Evolutionary conservation across 1,140 invertebrate species (phyloP).

Genomic region (Ephestia elutella): DNA sequence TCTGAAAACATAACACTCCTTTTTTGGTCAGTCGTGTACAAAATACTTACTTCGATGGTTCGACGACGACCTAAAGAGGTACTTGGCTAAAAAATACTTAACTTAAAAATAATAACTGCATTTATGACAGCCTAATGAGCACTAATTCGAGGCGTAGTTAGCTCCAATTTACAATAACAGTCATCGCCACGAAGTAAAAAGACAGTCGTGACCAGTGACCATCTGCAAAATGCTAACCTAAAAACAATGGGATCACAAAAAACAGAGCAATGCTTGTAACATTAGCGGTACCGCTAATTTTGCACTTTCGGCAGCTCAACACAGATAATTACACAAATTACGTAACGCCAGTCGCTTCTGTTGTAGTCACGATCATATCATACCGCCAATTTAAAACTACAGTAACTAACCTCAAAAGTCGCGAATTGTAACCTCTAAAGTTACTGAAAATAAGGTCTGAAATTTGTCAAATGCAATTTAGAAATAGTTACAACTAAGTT

Average conservation of each 20-base stretch:
- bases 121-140: too few relatives aligned
- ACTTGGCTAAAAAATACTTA: too few relatives aligned
- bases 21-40: too few relatives aligned
- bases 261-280: slow-evolving; percentile 10
- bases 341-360: slow-evolving; percentile 61
- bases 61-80: too few relatives aligned
- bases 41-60: too few relatives aligned
- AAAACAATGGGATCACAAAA: slow-evolving; percentile 12
- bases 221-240: background rate
- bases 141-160: too few relatives aligned
- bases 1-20: too few relatives aligned
- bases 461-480: background rate
- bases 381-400: slow-evolving; percentile 24
- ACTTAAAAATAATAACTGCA: background rate
- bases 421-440: background rate
- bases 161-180: too few relatives aligned
- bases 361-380: slow-evolving; percentile 66
- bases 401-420: background rate
- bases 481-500: slow-evolving; percentile 18
- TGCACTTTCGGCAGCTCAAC: slow-evolving; percentile 51
- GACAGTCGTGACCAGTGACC: background rate
- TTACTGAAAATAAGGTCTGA: background rate
- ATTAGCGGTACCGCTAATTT: slow-evolving; percentile 45
- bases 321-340: slow-evolving; percentile 65
- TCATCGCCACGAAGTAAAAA: background rate